These are phyloP conservation scores for Syngnathus typhle DNA, from an alignment of 2,113 vertebrate species.

Conservation along the genomic window DNA sequence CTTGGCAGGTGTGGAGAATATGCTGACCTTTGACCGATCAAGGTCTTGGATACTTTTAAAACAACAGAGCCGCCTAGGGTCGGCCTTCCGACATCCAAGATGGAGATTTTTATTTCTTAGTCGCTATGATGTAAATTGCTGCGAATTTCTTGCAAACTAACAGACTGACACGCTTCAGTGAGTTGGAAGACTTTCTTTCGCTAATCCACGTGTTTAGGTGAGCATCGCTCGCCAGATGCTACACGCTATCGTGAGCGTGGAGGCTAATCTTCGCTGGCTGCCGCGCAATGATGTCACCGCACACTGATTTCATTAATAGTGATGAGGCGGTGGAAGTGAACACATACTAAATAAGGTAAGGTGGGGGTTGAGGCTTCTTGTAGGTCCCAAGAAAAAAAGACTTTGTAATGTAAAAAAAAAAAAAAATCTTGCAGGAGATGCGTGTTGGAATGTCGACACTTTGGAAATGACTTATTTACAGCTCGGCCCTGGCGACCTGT, in stretches of 20 bases:
- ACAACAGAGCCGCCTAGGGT: conserved; percentile 19
- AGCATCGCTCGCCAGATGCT: background rate
- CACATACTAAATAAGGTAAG: too few relatives aligned
- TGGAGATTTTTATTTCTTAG: conserved; percentile 28
- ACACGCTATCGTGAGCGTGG: background rate
- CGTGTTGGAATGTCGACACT: conserved; percentile 41
- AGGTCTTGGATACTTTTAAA: conserved; percentile 27
- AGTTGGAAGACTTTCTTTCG: background rate
- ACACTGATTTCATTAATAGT: background rate
- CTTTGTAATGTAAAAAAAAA: conserved; percentile 1
- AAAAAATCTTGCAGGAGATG: conserved; percentile 12
- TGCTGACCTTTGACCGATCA: conserved; percentile 51
- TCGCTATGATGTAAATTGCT: background rate
- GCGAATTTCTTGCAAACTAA: background rate
- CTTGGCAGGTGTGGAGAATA: conserved; percentile 31
- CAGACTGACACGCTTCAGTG: background rate
- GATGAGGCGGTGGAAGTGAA: background rate
- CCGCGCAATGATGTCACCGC: background rate
- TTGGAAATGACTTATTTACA: conserved; percentile 65
- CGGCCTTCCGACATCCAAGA: conserved; percentile 44
- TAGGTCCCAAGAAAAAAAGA: too few relatives aligned
- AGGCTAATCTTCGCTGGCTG: background rate
- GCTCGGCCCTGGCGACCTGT: conserved; percentile 57
- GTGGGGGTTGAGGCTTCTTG: too few relatives aligned
- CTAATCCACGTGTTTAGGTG: background rate